Evolutionary conservation across 2,888 invertebrate genomes (phyloP).

Genomic region (Sipha maydis): DNA sequence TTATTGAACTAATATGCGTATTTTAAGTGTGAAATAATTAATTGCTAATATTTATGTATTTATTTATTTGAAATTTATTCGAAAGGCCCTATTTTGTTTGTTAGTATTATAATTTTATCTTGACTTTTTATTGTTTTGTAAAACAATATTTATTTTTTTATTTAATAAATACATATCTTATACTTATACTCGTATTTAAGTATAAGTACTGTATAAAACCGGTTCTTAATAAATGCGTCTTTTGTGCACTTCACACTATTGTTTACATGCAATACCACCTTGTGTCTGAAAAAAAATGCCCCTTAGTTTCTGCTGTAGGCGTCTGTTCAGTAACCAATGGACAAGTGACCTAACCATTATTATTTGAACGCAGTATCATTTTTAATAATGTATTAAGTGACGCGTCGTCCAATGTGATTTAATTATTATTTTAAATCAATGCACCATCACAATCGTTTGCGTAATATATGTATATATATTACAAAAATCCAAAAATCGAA

Average conservation of each 20-base stretch:
- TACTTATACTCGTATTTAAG: constrained; percentile 26
- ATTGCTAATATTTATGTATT: constrained; percentile 3
- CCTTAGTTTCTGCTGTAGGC: constrained; percentile 13
- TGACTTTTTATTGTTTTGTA: constrained; percentile 5
- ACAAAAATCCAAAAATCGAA: too few species aligned
- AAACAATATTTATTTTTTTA: constrained; percentile 14
- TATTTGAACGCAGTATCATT: background rate
- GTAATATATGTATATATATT: too few species aligned
- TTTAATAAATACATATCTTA: constrained; percentile 4
- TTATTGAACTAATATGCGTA: background rate
- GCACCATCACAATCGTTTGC: too few species aligned
- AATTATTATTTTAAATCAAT: too few species aligned
- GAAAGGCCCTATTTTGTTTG: background rate
- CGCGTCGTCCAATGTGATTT: background rate
- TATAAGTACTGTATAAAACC: constrained; percentile 34
- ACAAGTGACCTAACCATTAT: background rate
- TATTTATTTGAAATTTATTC: background rate
- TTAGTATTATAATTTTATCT: background rate
- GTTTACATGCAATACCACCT: constrained; percentile 37
- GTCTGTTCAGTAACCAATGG: constrained; percentile 19
- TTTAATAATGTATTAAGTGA: background rate
- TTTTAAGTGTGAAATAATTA: background rate
- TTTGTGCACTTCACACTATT: constrained; percentile 45
- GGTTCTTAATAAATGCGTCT: constrained; percentile 39
- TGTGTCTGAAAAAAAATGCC: constrained; percentile 7